Evolutionary conservation across 1,140 invertebrate species (phyloP), one percentile per base, ranked within the genome.

Genomic region (Saccostrea cuccullata): DNA sequence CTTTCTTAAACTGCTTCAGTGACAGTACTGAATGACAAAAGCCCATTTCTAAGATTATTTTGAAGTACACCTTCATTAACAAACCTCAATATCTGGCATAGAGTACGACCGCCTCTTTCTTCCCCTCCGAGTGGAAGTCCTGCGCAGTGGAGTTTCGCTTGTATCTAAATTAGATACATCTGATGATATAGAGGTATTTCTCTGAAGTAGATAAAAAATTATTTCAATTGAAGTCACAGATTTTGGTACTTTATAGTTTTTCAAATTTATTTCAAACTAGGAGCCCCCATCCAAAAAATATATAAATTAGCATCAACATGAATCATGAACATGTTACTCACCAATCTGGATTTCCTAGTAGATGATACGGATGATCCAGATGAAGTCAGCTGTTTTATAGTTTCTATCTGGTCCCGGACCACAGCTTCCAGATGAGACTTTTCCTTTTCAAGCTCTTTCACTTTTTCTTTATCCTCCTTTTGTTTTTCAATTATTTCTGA

Each of bases 401-500:
- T 85, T 60, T 85, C 26, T 17, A 64, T 58, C 40, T 84, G 82
- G 12, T 85, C 60, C 23, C 60, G 23, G 8, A 86, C 47, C 26
- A 36, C 47, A 26, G 70, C 67, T 55, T 88, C 84, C 30, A 88
- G 30, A 23, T 58, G 60, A 17, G 70, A 20, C 26, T 88, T 88
- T 13, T 85, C 67, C n/a, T 55, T 87, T 30, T 87, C 86, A 11
- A 87, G 84, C 12, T 87, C 73, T n/a, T 77, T 64, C 6, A 89
- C 82, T 36, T 58, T 36, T 40, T 60, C 15, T 23, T 60, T 83
- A 23, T 87, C 86, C 12, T 82, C 83, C 73, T 87, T 86, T 30
- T 89, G 86, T 85, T 86, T 89, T 56, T 87, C 82, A 60, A 89
- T 89, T 1, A 89, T 87, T 23, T 55, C 58, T 9, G 85, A 86